A percentile compares a stretch with the other conserved stretches of the same genome.
Conservation (phyloP, 2,888 invertebrate genomes). For the Xestoiulus laeticollis region DNA sequence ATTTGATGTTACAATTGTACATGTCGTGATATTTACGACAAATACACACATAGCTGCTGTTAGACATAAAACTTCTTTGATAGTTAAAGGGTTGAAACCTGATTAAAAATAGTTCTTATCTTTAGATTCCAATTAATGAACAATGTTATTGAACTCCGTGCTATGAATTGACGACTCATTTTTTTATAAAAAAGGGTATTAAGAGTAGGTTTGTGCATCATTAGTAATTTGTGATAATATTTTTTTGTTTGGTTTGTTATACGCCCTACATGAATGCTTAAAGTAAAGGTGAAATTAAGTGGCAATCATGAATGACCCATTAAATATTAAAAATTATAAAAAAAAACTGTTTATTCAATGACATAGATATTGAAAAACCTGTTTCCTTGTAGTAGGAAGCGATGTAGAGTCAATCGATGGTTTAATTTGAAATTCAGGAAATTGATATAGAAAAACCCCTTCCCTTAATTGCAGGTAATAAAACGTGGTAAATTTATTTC, state of each 20-base stretch:
- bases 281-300: not conserved
- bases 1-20: no score
- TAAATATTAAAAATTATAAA: not conserved
- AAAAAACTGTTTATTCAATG: conserved; percentile 18
- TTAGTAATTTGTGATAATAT: not conserved
- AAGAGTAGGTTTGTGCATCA: not conserved
- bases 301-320: not conserved
- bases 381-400: not conserved
- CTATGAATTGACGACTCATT: not conserved
- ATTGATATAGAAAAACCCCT: conserved; percentile 14
- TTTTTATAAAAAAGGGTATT: not conserved
- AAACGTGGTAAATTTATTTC: not conserved
- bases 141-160: not conserved
- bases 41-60: not conserved
- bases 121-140: not conserved
- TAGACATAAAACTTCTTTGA: not conserved
- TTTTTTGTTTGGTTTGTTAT: not conserved
- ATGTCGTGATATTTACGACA: not conserved
- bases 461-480: conserved; percentile 13
- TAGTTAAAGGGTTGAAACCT: not conserved
- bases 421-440: conserved; percentile 24
- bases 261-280: not conserved
- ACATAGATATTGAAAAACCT: not conserved
- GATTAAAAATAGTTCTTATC: not conserved
- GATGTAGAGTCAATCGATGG: not conserved